Evolutionary conservation across 2,888 invertebrate genomes (phyloP).

Genomic region (Erebia aethiops): DNA sequence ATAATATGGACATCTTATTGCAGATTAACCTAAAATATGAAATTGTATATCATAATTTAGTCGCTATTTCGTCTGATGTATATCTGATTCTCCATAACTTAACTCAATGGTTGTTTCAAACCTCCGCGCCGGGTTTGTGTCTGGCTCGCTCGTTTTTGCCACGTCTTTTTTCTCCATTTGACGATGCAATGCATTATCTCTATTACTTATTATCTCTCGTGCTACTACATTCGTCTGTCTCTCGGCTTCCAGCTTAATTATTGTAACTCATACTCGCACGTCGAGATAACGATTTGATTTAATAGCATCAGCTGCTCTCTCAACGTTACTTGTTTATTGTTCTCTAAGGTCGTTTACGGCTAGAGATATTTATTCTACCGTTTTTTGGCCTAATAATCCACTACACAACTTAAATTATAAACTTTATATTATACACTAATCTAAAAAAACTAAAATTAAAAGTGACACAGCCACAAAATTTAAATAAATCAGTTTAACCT

Average conservation of each 20-base stretch:
- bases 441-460: no score
- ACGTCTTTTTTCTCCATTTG: slow-evolving; percentile 31
- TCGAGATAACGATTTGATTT: slow-evolving; percentile 21
- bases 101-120: slow-evolving; percentile 33
- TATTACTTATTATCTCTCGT: slow-evolving; percentile 34
- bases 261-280: slow-evolving; percentile 24
- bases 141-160: slow-evolving; percentile 23
- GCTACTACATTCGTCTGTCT: slow-evolving; percentile 24
- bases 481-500: no score
- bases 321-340: slow-evolving; percentile 21
- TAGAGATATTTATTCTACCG: background rate
- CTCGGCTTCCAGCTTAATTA: slow-evolving; percentile 32
- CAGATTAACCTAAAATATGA: no score
- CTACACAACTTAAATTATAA: no score
- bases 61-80: background rate
- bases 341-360: slow-evolving; percentile 9
- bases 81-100: background rate
- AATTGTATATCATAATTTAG: background rate
- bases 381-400: background rate
- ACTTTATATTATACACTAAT: no score
- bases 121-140: slow-evolving; percentile 32
- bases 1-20: no score
- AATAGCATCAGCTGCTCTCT: slow-evolving; percentile 15
- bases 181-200: slow-evolving; percentile 37
- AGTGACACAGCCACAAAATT: no score